phyloP scores from a whole-genome alignment of 2,113 vertebrate species.

The Leiothrix lutea region DNA sequence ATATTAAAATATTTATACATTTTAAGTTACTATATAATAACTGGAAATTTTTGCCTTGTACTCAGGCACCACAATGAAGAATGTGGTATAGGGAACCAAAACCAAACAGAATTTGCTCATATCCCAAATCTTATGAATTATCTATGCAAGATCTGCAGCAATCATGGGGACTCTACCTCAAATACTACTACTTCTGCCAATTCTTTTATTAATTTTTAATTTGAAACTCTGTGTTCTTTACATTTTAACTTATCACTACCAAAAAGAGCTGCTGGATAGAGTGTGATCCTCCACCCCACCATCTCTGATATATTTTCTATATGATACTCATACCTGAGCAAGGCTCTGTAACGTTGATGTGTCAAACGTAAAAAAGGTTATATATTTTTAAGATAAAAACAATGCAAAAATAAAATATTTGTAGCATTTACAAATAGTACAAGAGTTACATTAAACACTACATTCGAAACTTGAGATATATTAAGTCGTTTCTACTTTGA shows the following conservation, averaged over 20 bases:
- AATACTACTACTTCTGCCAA: slow-evolving; percentile 5
- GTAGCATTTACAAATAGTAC: slow-evolving; percentile 83
- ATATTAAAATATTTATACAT: slow-evolving; percentile 84
- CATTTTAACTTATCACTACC: background rate
- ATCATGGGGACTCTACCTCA: background rate
- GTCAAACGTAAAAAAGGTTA: slow-evolving; percentile 73
- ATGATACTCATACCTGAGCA: slow-evolving; percentile 68
- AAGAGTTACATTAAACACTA: slow-evolving; percentile 74
- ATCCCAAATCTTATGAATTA: background rate
- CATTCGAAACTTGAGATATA: slow-evolving; percentile 50
- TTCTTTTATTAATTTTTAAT: background rate
- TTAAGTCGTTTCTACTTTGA: slow-evolving; percentile 59
- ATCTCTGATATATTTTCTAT: background rate
- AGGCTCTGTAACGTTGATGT: slow-evolving; percentile 57
- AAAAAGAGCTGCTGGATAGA: slow-evolving; percentile 3
- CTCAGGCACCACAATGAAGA: slow-evolving; percentile 17
- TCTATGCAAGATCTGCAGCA: background rate
- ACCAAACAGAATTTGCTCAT: slow-evolving; percentile 39
- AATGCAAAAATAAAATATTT: slow-evolving; percentile 85
- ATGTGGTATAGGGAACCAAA: slow-evolving; percentile 16
- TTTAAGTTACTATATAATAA: slow-evolving; percentile 78
- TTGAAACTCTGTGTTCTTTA: background rate
- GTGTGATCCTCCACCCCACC: slow-evolving; percentile 16
- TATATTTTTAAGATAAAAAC: slow-evolving; percentile 78
- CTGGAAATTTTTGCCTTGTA: slow-evolving; percentile 49